Evolutionary conservation across 2,797 vertebrate genomes (phyloP), one percentile per base, ranked within the genome.

Genomic region (Coracias cyanogaster): DNA sequence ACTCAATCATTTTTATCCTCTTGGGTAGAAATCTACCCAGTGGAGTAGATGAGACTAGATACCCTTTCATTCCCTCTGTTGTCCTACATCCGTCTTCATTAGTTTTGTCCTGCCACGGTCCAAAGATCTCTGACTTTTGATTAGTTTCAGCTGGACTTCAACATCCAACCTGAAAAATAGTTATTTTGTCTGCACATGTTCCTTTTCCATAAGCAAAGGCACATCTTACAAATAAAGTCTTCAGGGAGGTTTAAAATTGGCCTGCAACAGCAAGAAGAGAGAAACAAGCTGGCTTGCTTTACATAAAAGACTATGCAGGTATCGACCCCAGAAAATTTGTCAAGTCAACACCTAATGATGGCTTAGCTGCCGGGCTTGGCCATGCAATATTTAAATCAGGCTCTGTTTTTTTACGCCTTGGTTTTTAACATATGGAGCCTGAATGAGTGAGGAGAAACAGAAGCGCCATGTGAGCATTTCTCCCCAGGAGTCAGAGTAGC

Each of bases 291-390:
- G 93, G 39, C 82, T 94, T n/a, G 65, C 33, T 92, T 95, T 82
- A 49, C 51, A 45, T 12, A 35, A 77, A 93, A 71, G 54, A 41
- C 86, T 82, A 14, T 3, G 20, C 84, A 95, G 81, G 95, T 97
- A 95, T 80, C 5, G 29, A 92, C 88, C 90, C 46, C 83, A 80
- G 93, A 92, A 94, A 91, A 93, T 95, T 86, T 97, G 93, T 94
- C 94, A 93, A 94, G 88, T 94, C 95, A 95, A 82, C 96, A 94
- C 95, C 86, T 95, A 74, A 79, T 93, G 89, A 95, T 91, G 90
- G 62, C 88, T 95, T 89, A 94, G 93, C 90, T 95, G 96, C 94
- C 0, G 81, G 86, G 82, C 66, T 94, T 93, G 88, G 78, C 86
- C 57, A 52, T 17, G 52, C 70, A 61, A 60, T 90, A 57, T 89